Evolutionary conservation across 2,797 vertebrate genomes (phyloP).

Genomic region (Semaprochilodus insignis): DNA sequence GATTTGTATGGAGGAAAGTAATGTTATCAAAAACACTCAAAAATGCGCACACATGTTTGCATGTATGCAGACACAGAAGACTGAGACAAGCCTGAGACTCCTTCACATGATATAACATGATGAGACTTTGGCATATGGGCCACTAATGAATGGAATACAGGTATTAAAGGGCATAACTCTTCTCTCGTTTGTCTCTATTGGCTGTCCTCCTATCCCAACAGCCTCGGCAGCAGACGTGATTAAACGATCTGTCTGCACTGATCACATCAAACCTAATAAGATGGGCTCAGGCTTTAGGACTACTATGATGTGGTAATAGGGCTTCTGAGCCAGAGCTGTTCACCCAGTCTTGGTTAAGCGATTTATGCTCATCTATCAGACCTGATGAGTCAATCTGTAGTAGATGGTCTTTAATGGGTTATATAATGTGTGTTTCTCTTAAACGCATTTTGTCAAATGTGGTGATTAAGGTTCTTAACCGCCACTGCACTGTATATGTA

Average conservation of each 20-base stretch:
- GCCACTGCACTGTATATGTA: too few species aligned
- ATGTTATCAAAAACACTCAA: too few species aligned
- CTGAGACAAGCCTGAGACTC: too few species aligned
- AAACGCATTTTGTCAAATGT: neutral
- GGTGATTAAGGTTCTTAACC: too few species aligned
- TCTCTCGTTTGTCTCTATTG: neutral
- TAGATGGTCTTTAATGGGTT: neutral
- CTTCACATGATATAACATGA: neutral
- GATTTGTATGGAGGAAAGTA: too few species aligned
- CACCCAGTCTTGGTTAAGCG: slow-evolving; percentile 28
- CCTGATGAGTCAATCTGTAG: slow-evolving; percentile 21
- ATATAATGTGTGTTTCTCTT: neutral
- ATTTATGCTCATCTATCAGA: slow-evolving; percentile 36
- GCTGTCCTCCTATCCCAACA: neutral
- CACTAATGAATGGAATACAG: neutral
- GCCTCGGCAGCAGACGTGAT: slow-evolving; percentile 6
- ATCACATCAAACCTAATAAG: slow-evolving; percentile 27
- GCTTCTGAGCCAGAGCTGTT: slow-evolving; percentile 38
- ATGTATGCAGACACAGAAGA: too few species aligned
- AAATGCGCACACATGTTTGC: too few species aligned
- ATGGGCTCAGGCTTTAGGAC: neutral
- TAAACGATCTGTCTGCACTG: slow-evolving; percentile 4
- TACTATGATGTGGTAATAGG: slow-evolving; percentile 4
- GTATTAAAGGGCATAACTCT: neutral
- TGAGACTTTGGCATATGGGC: neutral